A percentile compares a stretch with the other conserved stretches of the same genome.
phyloP scores from a whole-genome alignment of 2,888 invertebrate species.

The Ptilodon capucinus region DNA sequence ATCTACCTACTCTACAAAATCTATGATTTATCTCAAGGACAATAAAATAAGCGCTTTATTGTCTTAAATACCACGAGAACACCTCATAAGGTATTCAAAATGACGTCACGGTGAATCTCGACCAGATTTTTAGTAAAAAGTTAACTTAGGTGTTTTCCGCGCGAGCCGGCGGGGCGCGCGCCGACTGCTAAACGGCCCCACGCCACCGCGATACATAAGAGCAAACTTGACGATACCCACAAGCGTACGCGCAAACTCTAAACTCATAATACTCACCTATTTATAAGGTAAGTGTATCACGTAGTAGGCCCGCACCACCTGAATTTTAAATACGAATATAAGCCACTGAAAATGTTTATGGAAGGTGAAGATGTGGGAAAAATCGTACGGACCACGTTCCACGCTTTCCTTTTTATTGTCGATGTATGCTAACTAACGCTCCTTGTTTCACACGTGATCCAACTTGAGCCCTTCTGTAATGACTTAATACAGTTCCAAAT shows the following conservation, averaged over 20 bases:
- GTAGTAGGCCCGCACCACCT: constrained; percentile 64
- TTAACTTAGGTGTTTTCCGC: constrained; percentile 15
- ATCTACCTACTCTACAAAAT: no score
- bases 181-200: constrained; percentile 47
- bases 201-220: constrained; percentile 31
- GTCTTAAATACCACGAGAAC: constrained; percentile 11
- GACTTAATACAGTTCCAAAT: not conserved
- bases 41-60: no score
- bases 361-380: constrained; percentile 49
- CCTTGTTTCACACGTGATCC: constrained; percentile 42
- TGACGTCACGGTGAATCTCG: constrained; percentile 6
- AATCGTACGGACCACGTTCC: constrained; percentile 43
- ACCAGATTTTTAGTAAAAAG: constrained; percentile 6
- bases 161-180: constrained; percentile 22
- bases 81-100: constrained; percentile 23
- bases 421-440: constrained; percentile 56
- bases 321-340: constrained; percentile 77
- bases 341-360: constrained; percentile 69
- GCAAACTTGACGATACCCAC: constrained; percentile 29
- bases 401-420: constrained; percentile 63
- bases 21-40: no score
- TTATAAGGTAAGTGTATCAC: constrained; percentile 77
- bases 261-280: constrained; percentile 56
- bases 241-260: constrained; percentile 52
- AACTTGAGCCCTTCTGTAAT: constrained; percentile 7